Evolutionary conservation across 1,140 invertebrate genomes (phyloP), one percentile per base, ranked within the genome.

Genomic region (Drosophila baimaii): DNA sequence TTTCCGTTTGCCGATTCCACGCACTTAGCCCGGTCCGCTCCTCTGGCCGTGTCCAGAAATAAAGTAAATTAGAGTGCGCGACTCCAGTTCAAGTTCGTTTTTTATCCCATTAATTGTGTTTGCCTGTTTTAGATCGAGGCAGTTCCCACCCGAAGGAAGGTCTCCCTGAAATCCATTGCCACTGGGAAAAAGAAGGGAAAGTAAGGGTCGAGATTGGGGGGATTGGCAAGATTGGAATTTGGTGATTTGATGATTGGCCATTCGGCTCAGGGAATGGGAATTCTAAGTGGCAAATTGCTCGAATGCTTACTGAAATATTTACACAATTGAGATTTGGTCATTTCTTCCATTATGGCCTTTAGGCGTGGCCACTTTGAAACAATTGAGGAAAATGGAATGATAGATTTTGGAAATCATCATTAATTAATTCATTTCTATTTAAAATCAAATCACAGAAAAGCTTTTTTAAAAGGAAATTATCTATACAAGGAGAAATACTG

Each of bases 21-120:
- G 75, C 81, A 85, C 82, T 78, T 75, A 68, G 68, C 44, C 49
- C 17, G 39, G 27, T 46, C 63, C 52, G 39, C 37, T 25, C 12
- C 37, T 27, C 19, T 10, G 49, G 15, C 29, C 33, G 55, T 64
- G 72, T 56, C 69, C 73, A 25, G 25, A 66, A 66, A 68, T 77
- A 77, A 70, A 63, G 37, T 83, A 83, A 83, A 83, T 83, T 83
- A 83, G 75, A 77, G 75, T 77, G 75, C 64, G 56, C 65, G 49
- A 47, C 71, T 56, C 46, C 44, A 33, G 47, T 66, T 61, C 23
- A 37, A 61, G 41, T 77, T 58, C 62, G 65, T 71, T 77, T 73
- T 82, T 88, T 82, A 79, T 72, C 56, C 71, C 76, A 79, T 88
- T 86, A 86, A 88, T 86, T 86, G 83, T 77, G 70, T 59, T 65